Conservation (phyloP, 2,888 invertebrate species). For the Elegia similella region DNA sequence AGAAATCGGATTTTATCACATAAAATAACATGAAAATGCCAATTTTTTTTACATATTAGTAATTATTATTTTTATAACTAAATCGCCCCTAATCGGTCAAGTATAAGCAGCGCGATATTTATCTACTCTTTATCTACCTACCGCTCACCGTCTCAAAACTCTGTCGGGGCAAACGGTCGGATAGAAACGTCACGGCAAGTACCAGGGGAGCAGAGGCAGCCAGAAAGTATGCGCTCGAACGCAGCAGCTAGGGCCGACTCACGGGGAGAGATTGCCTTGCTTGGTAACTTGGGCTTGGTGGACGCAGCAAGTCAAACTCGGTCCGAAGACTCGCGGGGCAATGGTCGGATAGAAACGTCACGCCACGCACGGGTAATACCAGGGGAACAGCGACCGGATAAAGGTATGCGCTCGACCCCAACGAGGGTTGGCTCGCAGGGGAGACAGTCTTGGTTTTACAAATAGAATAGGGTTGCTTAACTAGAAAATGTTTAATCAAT, state of each 20-base stretch:
- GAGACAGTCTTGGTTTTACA: conserved; percentile 21
- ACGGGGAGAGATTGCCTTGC: conserved; percentile 25
- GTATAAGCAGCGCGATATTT: too few relatives aligned
- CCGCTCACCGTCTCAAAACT: neutral
- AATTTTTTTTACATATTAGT: too few relatives aligned
- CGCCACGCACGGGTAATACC: conserved; percentile 55
- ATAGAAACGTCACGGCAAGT: conserved; percentile 47
- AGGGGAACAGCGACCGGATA: conserved; percentile 47
- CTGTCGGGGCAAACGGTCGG: conserved; percentile 29
- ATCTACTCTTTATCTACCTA: too few relatives aligned
- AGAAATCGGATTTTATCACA: too few relatives aligned
- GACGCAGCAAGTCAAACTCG: neutral
- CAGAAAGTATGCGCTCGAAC: conserved; percentile 43
- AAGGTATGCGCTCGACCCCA: conserved; percentile 41
- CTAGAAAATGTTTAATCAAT: too few relatives aligned
- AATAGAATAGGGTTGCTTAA: conserved; percentile 12
- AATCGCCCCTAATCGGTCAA: too few relatives aligned
- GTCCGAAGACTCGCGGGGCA: too few relatives aligned
- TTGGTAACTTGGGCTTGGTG: conserved; percentile 12
- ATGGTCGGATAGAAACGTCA: conserved; percentile 38
- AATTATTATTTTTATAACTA: too few relatives aligned
- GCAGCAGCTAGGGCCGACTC: conserved; percentile 32
- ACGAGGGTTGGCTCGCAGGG: conserved; percentile 33
- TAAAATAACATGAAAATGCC: too few relatives aligned
- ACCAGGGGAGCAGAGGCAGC: conserved; percentile 52